A percentile compares a stretch with the other conserved stretches of the same genome.
Conservation (phyloP, 2,888 invertebrate species). For the Melangyna quadrimaculata region DNA sequence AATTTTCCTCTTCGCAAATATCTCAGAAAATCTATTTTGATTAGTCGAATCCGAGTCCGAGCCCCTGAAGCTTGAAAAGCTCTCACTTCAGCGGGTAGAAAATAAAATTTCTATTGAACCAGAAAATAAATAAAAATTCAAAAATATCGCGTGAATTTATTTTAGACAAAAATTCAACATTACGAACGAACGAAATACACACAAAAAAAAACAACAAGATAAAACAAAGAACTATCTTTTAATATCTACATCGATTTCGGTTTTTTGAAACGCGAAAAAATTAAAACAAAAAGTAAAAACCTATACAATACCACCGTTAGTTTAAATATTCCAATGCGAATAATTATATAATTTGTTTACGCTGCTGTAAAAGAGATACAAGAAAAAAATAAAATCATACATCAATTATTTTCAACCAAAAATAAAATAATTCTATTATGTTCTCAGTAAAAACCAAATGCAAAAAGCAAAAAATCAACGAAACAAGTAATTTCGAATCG, state of each 20-base stretch:
- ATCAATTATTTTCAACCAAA: background rate
- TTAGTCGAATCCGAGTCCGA: conserved; percentile 81
- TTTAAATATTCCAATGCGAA: conserved; percentile 66
- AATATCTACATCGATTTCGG: conserved; percentile 61
- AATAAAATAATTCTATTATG: conserved; percentile 58
- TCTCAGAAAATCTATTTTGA: conserved; percentile 74
- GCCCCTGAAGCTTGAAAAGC: conserved; percentile 80
- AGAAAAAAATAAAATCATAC: background rate
- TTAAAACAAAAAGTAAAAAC: conserved; percentile 5
- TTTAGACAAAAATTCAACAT: conserved; percentile 43
- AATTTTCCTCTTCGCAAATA: conserved; percentile 76
- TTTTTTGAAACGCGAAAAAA: conserved; percentile 59
- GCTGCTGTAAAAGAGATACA: conserved; percentile 31
- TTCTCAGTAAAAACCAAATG: conserved; percentile 61
- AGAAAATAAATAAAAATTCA: conserved; percentile 30
- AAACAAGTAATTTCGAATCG: conserved; percentile 38
- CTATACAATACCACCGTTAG: conserved; percentile 61
- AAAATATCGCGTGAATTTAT: conserved; percentile 61
- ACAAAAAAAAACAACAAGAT: conserved; percentile 21
- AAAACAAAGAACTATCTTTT: conserved; percentile 1
- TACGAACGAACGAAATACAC: conserved; percentile 65
- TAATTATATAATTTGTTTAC: conserved; percentile 61
- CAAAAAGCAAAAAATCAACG: conserved; percentile 27
- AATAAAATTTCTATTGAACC: conserved; percentile 54
- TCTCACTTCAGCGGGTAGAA: conserved; percentile 70